Percentiles rank a stretch among this genome's conserved stretches.
Evolutionary conservation across 2,797 vertebrate species (phyloP).

Genomic region (Chelon auratus): DNA sequence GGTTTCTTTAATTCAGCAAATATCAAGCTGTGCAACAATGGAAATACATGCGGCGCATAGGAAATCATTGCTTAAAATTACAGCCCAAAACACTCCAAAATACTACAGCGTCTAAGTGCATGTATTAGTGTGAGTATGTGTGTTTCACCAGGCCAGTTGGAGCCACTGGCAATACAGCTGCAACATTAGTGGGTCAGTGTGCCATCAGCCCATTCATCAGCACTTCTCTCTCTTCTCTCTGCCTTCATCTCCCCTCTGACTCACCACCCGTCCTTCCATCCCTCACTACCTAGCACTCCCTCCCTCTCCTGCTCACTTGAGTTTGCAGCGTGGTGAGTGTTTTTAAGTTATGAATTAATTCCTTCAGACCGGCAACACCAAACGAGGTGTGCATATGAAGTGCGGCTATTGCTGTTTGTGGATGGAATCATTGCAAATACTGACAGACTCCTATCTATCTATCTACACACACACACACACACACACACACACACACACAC

Average conservation of each 20-base stretch:
- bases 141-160: constrained; percentile 63
- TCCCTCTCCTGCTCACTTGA: constrained; percentile 28
- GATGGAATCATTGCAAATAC: constrained; percentile 7
- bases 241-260: constrained; percentile 66
- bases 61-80: neutral
- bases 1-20: constrained; percentile 12
- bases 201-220: constrained; percentile 83
- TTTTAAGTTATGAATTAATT: constrained; percentile 40
- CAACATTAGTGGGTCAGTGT: constrained; percentile 86
- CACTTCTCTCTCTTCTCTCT: constrained; percentile 66
- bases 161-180: constrained; percentile 79
- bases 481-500: no score
- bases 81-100: neutral
- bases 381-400: constrained; percentile 19
- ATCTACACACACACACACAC: no score
- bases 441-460: constrained; percentile 5
- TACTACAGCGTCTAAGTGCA: constrained; percentile 43
- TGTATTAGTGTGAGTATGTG: constrained; percentile 34
- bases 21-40: neutral
- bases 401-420: constrained; percentile 6
- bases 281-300: constrained; percentile 41
- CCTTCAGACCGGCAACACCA: constrained; percentile 3
- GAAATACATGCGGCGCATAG: neutral
- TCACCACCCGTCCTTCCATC: constrained; percentile 58
- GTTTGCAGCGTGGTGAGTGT: constrained; percentile 30